These are phyloP conservation scores for Caenorhabditis wallacei DNA, from an alignment of 2,888 invertebrate genomes.

Conservation along the genomic window DNA sequence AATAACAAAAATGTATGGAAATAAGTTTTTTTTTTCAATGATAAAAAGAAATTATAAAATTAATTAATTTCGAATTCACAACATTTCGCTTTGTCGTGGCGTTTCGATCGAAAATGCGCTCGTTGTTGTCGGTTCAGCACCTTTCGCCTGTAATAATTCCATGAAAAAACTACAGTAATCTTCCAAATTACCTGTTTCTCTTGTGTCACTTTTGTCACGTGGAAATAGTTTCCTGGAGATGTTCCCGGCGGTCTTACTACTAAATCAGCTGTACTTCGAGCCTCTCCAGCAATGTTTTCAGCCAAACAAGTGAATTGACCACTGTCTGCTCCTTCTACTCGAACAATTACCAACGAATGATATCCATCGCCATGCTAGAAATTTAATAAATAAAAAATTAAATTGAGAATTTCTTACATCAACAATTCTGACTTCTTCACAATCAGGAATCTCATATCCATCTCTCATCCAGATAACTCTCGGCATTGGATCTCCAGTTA, in stretches of 20 bases:
- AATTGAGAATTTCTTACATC: slow-evolving; percentile 69
- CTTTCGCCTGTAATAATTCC: slow-evolving; percentile 58
- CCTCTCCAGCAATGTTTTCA: slow-evolving; percentile 94
- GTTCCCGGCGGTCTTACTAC: slow-evolving; percentile 87
- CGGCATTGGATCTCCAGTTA: slow-evolving; percentile 95
- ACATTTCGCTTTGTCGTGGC: slow-evolving; percentile 72
- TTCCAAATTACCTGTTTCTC: slow-evolving; percentile 75
- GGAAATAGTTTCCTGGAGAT: slow-evolving; percentile 82
- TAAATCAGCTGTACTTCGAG: slow-evolving; percentile 86
- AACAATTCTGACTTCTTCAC: slow-evolving; percentile 81
- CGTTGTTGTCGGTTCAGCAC: slow-evolving; percentile 68
- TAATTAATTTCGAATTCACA: slow-evolving; percentile 45
- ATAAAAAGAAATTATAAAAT: slow-evolving; percentile 19
- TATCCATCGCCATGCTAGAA: slow-evolving; percentile 82
- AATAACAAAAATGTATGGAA: slow-evolving; percentile 38
- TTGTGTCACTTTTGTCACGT: slow-evolving; percentile 82
- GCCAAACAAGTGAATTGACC: slow-evolving; percentile 95
- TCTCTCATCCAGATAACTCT: slow-evolving; percentile 90
- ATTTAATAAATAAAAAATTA: slow-evolving; percentile 1
- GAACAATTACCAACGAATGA: slow-evolving; percentile 90
- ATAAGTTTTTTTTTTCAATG: background rate
- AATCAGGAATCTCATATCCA: slow-evolving; percentile 85
- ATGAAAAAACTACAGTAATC: background rate
- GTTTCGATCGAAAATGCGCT: slow-evolving; percentile 74
- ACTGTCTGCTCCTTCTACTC: slow-evolving; percentile 96